Evolutionary conservation across 2,797 vertebrate genomes (phyloP).

Genomic region (Orientallactaga sibirica): DNA sequence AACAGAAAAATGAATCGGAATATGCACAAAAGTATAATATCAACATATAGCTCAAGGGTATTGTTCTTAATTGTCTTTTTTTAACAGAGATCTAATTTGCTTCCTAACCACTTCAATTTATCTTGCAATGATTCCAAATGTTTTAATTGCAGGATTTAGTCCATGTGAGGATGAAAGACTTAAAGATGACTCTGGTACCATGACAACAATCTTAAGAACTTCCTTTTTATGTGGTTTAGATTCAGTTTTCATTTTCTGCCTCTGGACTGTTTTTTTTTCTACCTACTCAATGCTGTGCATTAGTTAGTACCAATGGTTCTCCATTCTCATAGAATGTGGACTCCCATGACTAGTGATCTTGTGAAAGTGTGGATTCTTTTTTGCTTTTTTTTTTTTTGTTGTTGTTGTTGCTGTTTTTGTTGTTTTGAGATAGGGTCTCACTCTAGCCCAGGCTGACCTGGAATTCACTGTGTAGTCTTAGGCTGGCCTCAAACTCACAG

Average conservation of each 20-base stretch:
- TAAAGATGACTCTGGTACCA: slow-evolving; percentile 52
- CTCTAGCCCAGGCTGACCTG: no score
- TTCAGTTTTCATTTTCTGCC: neutral
- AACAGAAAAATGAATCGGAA: slow-evolving; percentile 77
- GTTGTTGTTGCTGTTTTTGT: no score
- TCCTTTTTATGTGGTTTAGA: neutral
- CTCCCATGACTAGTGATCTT: neutral
- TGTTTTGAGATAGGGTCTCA: no score
- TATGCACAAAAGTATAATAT: slow-evolving; percentile 67
- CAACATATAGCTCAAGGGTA: slow-evolving; percentile 74
- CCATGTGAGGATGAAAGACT: slow-evolving; percentile 70
- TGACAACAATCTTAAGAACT: neutral
- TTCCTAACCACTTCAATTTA: slow-evolving; percentile 58
- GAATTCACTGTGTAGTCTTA: no score
- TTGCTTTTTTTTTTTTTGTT: no score
- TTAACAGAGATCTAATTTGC: slow-evolving; percentile 70
- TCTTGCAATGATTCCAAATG: slow-evolving; percentile 66
- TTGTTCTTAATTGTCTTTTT: slow-evolving; percentile 71
- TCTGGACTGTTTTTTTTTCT: neutral
- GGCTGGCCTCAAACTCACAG: no score
- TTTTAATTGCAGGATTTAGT: slow-evolving; percentile 66
- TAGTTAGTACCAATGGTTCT: neutral
- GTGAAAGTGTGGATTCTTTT: no score
- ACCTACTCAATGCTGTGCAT: neutral
- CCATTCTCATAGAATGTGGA: neutral